Evolutionary conservation across 2,113 vertebrate genomes (phyloP).

Genomic region (Uria aalge): DNA sequence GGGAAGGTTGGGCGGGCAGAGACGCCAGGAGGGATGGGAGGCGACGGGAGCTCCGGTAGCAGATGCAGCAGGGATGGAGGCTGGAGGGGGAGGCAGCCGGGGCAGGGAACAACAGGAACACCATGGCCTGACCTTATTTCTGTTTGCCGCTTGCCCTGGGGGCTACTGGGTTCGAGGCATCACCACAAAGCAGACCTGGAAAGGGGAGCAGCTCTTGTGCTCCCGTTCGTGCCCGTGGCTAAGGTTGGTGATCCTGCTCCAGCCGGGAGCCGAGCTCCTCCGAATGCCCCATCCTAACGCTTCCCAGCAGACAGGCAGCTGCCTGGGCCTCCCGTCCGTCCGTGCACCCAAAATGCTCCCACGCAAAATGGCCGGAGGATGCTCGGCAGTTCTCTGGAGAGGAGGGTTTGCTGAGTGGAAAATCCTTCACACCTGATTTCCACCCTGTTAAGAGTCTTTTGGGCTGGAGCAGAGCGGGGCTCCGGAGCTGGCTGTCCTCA

Average conservation of each 20-base stretch:
- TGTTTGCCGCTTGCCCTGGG: not conserved
- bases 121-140: not conserved
- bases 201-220: not conserved
- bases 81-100: not conserved
- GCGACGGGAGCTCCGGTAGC: not conserved
- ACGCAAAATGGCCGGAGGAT: not conserved
- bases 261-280: not conserved
- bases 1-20: not conserved
- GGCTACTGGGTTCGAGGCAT: not conserved
- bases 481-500: not conserved
- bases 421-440: not conserved
- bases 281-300: rapidly evolving
- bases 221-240: not conserved
- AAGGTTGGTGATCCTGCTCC: not conserved
- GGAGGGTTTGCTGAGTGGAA: not conserved
- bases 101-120: not conserved
- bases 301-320: not conserved
- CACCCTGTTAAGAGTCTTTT: not conserved
- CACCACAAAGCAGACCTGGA: not conserved
- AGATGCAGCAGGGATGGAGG: not conserved
- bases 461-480: not conserved
- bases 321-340: rapidly evolving
- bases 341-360: not conserved
- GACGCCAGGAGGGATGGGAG: not conserved
- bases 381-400: not conserved